Percentiles rank a stretch among this genome's conserved stretches.
phyloP scores from a whole-genome alignment of 53 echinoderm and acorn worm genomes.

The Zoroaster sp. region DNA sequence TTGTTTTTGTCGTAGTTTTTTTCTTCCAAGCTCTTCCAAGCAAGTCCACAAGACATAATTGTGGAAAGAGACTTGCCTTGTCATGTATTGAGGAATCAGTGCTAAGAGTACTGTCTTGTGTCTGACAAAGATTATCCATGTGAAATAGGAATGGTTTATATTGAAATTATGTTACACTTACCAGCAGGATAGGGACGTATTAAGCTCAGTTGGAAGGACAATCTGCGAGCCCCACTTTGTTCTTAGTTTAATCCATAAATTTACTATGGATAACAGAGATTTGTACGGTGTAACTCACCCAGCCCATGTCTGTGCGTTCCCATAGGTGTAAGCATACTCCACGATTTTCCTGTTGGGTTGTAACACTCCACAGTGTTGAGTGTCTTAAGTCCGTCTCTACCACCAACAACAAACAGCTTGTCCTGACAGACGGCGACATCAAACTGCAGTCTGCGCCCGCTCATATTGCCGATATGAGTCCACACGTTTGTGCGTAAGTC shows the following conservation, averaged over 20 bases:
- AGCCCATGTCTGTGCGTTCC: slow-evolving; percentile 96
- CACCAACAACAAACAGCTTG: slow-evolving; percentile 91
- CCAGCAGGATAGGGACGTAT: too few relatives aligned
- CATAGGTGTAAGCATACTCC: slow-evolving; percentile 94
- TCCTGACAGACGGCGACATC: slow-evolving; percentile 92
- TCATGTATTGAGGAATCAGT: too few relatives aligned
- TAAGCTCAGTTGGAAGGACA: too few relatives aligned
- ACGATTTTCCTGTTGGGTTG: slow-evolving; percentile 77
- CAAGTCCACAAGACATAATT: too few relatives aligned
- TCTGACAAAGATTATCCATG: too few relatives aligned
- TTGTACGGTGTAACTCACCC: slow-evolving; percentile 55
- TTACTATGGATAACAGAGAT: neutral
- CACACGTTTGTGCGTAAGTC: slow-evolving; percentile 92
- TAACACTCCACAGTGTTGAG: slow-evolving; percentile 96
- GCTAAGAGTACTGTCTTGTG: too few relatives aligned
- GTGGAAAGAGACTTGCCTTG: too few relatives aligned
- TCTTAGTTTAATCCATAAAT: neutral
- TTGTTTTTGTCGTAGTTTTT: too few relatives aligned
- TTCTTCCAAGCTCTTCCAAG: too few relatives aligned
- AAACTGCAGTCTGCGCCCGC: slow-evolving; percentile 93
- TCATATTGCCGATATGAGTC: slow-evolving; percentile 92
- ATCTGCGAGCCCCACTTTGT: neutral
- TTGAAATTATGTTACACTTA: too few relatives aligned
- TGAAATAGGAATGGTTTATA: too few relatives aligned
- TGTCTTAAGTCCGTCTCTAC: slow-evolving; percentile 95